Percentiles rank a stretch among this genome's conserved stretches.
Evolutionary conservation across 2,888 invertebrate genomes (phyloP).

Genomic region (Nephrotoma guestfalica): DNA sequence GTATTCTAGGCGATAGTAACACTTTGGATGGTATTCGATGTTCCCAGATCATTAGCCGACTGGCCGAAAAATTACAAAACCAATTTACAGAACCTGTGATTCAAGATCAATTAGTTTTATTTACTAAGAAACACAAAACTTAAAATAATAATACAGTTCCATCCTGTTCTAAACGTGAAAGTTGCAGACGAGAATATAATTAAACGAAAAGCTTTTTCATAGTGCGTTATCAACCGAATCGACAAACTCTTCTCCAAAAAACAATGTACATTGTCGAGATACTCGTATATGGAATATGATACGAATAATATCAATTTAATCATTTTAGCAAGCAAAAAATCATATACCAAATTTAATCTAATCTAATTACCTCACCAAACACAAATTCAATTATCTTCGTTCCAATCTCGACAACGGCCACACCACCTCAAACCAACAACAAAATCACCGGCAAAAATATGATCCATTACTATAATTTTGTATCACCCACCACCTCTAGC

Average conservation of each 20-base stretch:
- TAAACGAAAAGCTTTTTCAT: not conserved
- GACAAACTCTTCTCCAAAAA: not conserved
- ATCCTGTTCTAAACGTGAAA: no score
- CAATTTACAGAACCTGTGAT: no score
- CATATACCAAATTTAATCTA: not conserved
- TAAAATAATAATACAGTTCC: no score
- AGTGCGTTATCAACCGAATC: not conserved
- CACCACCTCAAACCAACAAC: not conserved
- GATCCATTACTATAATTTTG: not conserved
- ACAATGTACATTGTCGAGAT: not conserved
- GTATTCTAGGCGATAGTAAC: no score
- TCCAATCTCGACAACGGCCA: not conserved
- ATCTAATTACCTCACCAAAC: constrained; percentile 1
- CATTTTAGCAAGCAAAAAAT: not conserved
- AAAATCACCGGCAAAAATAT: not conserved
- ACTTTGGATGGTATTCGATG: no score
- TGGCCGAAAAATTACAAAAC: no score
- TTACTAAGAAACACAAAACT: no score
- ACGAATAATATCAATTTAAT: not conserved
- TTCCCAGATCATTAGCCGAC: no score
- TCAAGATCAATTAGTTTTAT: no score
- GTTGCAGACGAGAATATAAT: not conserved
- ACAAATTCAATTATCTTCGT: not conserved
- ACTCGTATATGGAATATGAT: not conserved
- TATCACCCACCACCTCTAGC: not conserved